Evolutionary conservation across 30 jellyfish, hydroid and myxozoan species (phyloP).

Genomic region (Mastigias papua): DNA sequence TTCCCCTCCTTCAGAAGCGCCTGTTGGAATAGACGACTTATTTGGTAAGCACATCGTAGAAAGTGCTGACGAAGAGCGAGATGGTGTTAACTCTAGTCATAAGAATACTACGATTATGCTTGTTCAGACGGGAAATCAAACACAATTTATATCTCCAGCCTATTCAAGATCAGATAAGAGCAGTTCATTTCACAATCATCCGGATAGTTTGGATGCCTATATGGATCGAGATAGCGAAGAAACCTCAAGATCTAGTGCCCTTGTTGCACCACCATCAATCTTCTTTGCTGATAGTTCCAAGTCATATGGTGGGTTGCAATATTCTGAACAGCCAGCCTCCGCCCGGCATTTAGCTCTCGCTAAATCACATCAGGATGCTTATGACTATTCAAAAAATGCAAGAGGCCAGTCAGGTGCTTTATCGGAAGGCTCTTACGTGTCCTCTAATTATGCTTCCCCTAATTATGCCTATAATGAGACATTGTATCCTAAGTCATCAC

Average conservation of each 20-base stretch:
- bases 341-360: slow-evolving; percentile 40
- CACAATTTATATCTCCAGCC: neutral
- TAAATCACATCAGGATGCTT: neutral
- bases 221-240: neutral
- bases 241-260: neutral
- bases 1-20: neutral
- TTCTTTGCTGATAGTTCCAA: neutral
- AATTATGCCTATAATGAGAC: slow-evolving; percentile 21
- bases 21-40: slow-evolving; percentile 1
- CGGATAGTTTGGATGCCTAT: neutral
- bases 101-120: slow-evolving; percentile 29
- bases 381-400: neutral
- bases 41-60: slow-evolving; percentile 74
- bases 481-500: slow-evolving; percentile 20
- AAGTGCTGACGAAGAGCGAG: slow-evolving; percentile 9
- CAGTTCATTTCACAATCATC: neutral
- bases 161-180: neutral
- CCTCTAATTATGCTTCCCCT: slow-evolving; percentile 11
- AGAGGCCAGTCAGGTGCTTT: neutral
- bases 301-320: neutral
- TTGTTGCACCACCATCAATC: neutral
- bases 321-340: slow-evolving; percentile 22
- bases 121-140: slow-evolving; percentile 66
- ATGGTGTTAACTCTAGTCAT: slow-evolving; percentile 2
- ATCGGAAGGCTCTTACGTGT: neutral